Evolutionary conservation across 2,797 vertebrate genomes (phyloP), one percentile per base, ranked within the genome.

Genomic region (Cercopithecus petaurista): DNA sequence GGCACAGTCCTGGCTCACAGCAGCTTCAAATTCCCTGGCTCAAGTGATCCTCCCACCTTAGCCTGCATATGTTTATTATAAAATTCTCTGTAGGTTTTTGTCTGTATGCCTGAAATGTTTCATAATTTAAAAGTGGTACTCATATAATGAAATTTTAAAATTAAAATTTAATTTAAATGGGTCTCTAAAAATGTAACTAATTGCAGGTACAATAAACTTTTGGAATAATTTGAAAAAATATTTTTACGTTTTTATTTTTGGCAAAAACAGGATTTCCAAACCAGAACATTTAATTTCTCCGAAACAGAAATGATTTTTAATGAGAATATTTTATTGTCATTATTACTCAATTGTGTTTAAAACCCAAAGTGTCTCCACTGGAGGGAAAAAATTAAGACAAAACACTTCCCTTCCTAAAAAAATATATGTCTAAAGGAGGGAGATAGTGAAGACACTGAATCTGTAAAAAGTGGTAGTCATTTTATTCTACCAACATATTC

Each of bases 181-280:
- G 17, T 73, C 41, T 41, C 82, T 86, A 91, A 52, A 81, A 70
- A 89, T 41, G 52, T 48, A 93, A 83, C 89, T 90, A 86, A 84
- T 39, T 83, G 55, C 92, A 90, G 26, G 52, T 89, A 17, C 36
- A 88, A 90, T 86, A 48, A 50, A 67, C 64, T 94, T 95, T 75
- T 36, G 39, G 26, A 72, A 72, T 87, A 36, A 90, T 24, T 85
- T 96, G 84, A 72, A 1, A 77, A 86, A 95, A 92, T 79, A 88
- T 75, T 59, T 94, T 86, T 70, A 90, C 28, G 41, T 86, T 90
- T 89, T 96, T 79, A 76, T 81, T 90, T 95, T 88, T 85, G 72
- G 50, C 76, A 90, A 90, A 97, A 95, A 46, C 28, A 76, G 77
- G 30, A 82, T 94, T 96, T 94, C 41, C 73, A 73, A 95, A 96